Conservation (phyloP, 2,888 invertebrate genomes). For the Andrena haemorrhoa region DNA sequence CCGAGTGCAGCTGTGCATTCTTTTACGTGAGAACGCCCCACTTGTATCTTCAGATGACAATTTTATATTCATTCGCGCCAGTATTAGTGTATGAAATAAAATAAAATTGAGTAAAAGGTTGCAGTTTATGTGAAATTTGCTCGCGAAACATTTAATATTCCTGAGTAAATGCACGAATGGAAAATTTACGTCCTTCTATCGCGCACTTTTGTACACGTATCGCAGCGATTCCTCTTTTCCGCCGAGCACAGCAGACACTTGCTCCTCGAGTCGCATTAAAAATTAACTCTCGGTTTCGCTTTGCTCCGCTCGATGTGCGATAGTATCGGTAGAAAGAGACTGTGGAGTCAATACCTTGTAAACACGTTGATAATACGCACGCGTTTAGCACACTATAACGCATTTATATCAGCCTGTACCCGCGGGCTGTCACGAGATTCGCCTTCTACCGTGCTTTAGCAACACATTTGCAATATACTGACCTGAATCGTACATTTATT, state of each 20-base stretch:
- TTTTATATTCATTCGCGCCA: neutral
- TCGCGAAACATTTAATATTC: neutral
- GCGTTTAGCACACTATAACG: conserved; percentile 22
- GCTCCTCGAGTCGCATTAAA: neutral
- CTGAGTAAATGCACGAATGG: neutral
- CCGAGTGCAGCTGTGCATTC: too few species aligned
- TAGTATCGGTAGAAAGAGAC: neutral
- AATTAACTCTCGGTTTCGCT: conserved; percentile 1
- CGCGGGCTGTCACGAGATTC: conserved; percentile 10
- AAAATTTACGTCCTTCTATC: neutral
- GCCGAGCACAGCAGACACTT: conserved; percentile 3
- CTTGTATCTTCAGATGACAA: too few species aligned
- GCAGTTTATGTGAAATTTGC: neutral
- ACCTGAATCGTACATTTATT: neutral
- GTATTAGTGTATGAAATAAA: too few species aligned
- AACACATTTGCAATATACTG: conserved; percentile 14
- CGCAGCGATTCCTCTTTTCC: neutral
- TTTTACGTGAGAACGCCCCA: too few species aligned
- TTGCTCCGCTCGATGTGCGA: neutral
- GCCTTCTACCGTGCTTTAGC: conserved; percentile 22
- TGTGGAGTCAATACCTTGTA: conserved; percentile 27
- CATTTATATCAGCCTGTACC: conserved; percentile 9
- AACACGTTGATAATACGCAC: conserved; percentile 25
- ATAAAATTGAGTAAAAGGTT: too few species aligned
- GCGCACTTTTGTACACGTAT: neutral